phyloP scores from a whole-genome alignment of 2,888 invertebrate species.

The Liodrosophila aerea region DNA sequence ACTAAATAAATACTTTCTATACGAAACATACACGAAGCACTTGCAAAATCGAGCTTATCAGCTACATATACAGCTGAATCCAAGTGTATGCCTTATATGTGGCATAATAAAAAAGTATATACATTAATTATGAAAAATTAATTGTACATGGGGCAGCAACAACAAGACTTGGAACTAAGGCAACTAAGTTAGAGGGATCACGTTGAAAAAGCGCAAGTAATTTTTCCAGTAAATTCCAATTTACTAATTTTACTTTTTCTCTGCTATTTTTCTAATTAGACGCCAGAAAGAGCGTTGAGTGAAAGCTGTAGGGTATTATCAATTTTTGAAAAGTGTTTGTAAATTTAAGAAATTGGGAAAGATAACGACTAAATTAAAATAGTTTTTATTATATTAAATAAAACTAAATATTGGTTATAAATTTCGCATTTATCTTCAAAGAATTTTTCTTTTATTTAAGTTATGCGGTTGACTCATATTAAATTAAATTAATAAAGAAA shows the following conservation, averaged over 20 bases:
- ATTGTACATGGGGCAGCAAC: slow-evolving; percentile 14
- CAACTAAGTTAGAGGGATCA: not conserved
- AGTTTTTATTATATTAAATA: too few species aligned
- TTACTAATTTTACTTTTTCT: not conserved
- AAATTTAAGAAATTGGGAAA: too few species aligned
- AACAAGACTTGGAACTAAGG: slow-evolving; percentile 4
- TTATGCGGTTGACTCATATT: too few species aligned
- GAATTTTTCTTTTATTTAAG: too few species aligned
- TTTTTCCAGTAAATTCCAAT: slow-evolving; percentile 25
- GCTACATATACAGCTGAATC: not conserved
- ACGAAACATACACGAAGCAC: too few species aligned
- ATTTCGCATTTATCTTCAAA: too few species aligned
- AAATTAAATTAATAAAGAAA: too few species aligned
- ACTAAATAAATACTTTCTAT: slow-evolving; percentile 9
- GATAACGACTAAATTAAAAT: too few species aligned
- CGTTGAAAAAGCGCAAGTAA: slow-evolving; percentile 61
- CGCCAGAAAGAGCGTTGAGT: slow-evolving; percentile 3
- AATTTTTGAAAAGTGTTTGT: too few species aligned
- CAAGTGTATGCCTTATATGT: slow-evolving; percentile 5
- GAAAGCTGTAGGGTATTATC: too few species aligned
- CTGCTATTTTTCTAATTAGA: too few species aligned
- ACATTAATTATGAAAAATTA: slow-evolving; percentile 26
- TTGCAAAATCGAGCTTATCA: slow-evolving; percentile 27
- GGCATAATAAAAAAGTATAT: slow-evolving; percentile 17
- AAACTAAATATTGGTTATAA: too few species aligned